phyloP scores from a whole-genome alignment of 1,140 invertebrate genomes.

The Apis laboriosa region DNA sequence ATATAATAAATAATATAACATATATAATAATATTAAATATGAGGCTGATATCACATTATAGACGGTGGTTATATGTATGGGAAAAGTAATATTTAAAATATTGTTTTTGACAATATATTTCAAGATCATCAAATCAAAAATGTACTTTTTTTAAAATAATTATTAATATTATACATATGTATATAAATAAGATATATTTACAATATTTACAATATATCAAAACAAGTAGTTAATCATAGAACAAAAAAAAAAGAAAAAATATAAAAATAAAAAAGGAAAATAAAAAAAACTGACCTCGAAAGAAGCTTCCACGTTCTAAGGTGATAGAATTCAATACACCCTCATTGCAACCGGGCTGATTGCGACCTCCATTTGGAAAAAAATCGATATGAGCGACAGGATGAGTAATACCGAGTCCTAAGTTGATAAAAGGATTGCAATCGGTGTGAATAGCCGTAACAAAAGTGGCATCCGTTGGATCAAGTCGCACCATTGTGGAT shows the following conservation, averaged over 20 bases:
- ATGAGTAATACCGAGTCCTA: slow-evolving; percentile 90
- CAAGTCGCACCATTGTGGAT: slow-evolving; percentile 89
- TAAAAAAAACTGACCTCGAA: slow-evolving; percentile 78
- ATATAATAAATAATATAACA: no score
- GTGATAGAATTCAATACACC: slow-evolving; percentile 86
- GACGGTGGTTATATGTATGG: no score
- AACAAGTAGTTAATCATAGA: neutral
- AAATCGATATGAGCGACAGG: slow-evolving; percentile 93
- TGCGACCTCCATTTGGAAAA: slow-evolving; percentile 92
- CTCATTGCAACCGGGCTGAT: slow-evolving; percentile 92
- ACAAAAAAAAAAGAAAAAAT: neutral
- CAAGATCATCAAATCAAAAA: no score
- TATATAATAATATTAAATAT: no score
- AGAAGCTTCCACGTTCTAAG: slow-evolving; percentile 84
- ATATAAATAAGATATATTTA: no score
- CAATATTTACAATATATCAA: neutral
- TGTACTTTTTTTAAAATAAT: no score
- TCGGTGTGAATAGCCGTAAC: slow-evolving; percentile 96
- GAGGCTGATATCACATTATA: no score
- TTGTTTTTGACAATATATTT: no score
- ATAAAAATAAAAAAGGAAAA: neutral
- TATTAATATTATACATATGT: no score
- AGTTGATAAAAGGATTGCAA: slow-evolving; percentile 89
- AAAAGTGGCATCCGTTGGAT: slow-evolving; percentile 91
- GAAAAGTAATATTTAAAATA: no score